A percentile compares a stretch with the other conserved stretches of the same genome.
Conservation (phyloP, 1,140 invertebrate species). For the Brachionus plicatilis region DNA sequence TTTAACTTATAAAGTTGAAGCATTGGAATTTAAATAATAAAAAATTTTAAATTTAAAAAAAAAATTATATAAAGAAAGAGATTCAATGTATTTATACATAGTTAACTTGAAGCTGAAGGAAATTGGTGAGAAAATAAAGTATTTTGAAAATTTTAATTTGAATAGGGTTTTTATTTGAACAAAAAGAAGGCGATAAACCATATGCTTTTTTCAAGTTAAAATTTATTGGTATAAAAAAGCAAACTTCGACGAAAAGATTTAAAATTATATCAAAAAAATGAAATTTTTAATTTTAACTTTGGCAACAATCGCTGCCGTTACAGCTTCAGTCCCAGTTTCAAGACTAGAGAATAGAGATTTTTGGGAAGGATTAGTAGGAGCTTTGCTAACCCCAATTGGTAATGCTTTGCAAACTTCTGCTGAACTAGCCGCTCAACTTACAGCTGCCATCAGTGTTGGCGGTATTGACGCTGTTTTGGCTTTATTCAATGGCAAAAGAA, state of each 20-base stretch:
- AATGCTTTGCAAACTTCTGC: conserved; percentile 10
- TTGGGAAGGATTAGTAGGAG: not conserved
- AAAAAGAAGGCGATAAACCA: not conserved
- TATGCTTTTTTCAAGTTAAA: not conserved
- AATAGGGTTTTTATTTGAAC: not conserved
- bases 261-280: conserved; percentile 2
- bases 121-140: not conserved
- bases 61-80: too few species aligned
- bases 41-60: too few species aligned
- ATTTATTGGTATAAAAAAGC: not conserved
- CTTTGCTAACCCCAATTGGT: not conserved
- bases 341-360: not conserved
- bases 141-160: not conserved
- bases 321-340: not conserved
- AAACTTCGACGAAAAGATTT: not conserved
- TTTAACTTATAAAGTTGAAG: too few species aligned
- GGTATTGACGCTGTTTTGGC: not conserved
- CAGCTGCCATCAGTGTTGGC: not conserved
- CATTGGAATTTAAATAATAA: too few species aligned
- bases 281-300: conserved; percentile 3
- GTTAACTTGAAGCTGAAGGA: not conserved
- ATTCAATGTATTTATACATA: not conserved
- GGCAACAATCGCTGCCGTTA: not conserved
- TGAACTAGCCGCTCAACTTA: not conserved
- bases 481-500: conserved; percentile 24